Evolutionary conservation across 2,113 vertebrate genomes (phyloP).

Genomic region (Piaya cayana): DNA sequence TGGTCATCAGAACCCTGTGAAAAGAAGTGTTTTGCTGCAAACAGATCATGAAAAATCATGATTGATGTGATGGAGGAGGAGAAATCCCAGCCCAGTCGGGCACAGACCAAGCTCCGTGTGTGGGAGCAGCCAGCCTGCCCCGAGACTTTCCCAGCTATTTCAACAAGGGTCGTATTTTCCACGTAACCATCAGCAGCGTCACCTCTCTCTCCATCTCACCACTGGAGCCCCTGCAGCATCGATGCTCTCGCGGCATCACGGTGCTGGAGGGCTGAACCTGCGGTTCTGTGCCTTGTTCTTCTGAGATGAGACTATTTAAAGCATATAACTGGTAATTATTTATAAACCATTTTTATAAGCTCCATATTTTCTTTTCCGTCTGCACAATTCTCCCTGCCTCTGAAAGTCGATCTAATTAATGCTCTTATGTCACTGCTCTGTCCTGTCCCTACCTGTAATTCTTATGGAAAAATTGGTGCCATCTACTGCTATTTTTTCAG

Average conservation of each 20-base stretch:
- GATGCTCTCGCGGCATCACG: rapidly evolving
- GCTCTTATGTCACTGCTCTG: neutral
- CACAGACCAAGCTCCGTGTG: neutral
- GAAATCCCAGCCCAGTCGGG: neutral
- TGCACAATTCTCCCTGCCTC: neutral
- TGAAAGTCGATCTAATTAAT: neutral
- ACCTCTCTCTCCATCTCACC: neutral
- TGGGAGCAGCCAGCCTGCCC: neutral
- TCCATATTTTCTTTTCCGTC: neutral
- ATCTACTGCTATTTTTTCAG: neutral
- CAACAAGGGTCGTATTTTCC: neutral
- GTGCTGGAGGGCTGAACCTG: neutral
- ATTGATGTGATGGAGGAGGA: neutral
- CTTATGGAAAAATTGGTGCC: neutral
- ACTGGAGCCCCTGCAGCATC: neutral
- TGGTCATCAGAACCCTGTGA: neutral
- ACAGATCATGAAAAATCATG: neutral
- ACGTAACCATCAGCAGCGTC: too few relatives aligned
- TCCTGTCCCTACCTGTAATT: neutral
- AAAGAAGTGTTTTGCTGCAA: neutral
- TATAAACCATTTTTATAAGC: neutral
- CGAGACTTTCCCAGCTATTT: neutral
- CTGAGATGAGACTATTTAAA: neutral
- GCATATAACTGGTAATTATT: neutral
- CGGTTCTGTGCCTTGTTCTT: rapidly evolving